Base-by-base conservation (phyloP, 2,888 invertebrate species). In the Dorcus hopei region DNA sequence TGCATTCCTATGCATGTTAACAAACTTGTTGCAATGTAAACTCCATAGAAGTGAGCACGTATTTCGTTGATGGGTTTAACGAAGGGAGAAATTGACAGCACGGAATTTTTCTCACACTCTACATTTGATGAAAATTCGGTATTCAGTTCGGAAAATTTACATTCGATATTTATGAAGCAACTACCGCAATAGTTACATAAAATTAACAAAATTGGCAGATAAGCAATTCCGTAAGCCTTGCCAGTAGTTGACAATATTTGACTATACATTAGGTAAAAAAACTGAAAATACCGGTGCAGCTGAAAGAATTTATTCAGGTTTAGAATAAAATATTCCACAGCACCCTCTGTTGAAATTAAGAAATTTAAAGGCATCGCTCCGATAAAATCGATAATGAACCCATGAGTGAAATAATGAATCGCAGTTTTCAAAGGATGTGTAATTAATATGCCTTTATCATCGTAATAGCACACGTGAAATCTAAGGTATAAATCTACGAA, bases 391-490 rank as follows among this genome's bases (percentile, higher is more conserved):
- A 56, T 33, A 2, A 64, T 0, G 11, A 67, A 65, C 9, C 58
- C 53, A 33, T 62, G 57, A 0, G 48, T 60, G 9, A 66, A 33
- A 38, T 67, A 67, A 52, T 66, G 33, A 11, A 38, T 48, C 0
- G 67, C 65, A 4, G 67, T 67, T 40, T 58, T 57, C 9, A 65
- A 40, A 6, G 67, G 67, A 49, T 67, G 67, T 39, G 53, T 58
- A 9, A 67, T 51, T 16, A 66, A 39, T 38, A 66, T 45, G 11
- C 64, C 61, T 1, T 61, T 11, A 11, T 58, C 33, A 33, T 64
- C 59, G 48, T 66, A 66, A 49, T 65, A 68, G 26, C 58, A 59
- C 8, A 68, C 58, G 49, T 68, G 67, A 2, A 68, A n/a, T 14
- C 67, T 49, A 7, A 68, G 8, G 26, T 66, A 68, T 5, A 68